A percentile compares a stretch with the other conserved stretches of the same genome.
Evolutionary conservation across 2,888 invertebrate species (phyloP).

Genomic region (Leucania comma): DNA sequence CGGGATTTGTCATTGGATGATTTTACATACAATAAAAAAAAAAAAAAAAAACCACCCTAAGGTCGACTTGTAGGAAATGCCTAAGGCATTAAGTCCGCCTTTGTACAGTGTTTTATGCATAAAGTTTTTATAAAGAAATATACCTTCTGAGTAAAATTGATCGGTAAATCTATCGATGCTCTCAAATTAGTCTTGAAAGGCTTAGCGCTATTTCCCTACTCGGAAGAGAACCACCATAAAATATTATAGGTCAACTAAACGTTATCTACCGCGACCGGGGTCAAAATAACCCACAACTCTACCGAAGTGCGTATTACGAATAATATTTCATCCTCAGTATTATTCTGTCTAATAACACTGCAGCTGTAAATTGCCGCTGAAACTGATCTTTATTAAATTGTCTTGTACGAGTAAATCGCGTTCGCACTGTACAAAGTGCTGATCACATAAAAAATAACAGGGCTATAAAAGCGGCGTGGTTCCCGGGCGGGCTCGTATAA

Average conservation of each 20-base stretch:
- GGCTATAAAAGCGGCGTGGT: conserved; percentile 75
- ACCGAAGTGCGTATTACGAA: conserved; percentile 52
- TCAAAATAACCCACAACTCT: conserved; percentile 26
- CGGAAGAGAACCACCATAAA: background rate
- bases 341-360: conserved; percentile 58
- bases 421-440: conserved; percentile 74
- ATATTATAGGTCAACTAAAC: conserved; percentile 18
- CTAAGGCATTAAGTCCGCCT: too few species aligned
- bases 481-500: conserved; percentile 68
- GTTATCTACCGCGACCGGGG: conserved; percentile 6
- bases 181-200: background rate
- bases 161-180: background rate
- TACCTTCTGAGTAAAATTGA: background rate
- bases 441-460: conserved; percentile 86
- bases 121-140: too few species aligned
- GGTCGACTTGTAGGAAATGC: too few species aligned
- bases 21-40: too few species aligned
- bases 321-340: conserved; percentile 59
- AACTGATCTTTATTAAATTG: conserved; percentile 74
- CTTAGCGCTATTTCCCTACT: background rate
- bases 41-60: too few species aligned
- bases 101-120: too few species aligned
- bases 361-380: conserved; percentile 64
- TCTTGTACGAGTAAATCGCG: conserved; percentile 74
- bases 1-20: too few species aligned